phyloP scores from a whole-genome alignment of 2,797 vertebrate genomes.

The Anabacerthia variegaticeps region DNA sequence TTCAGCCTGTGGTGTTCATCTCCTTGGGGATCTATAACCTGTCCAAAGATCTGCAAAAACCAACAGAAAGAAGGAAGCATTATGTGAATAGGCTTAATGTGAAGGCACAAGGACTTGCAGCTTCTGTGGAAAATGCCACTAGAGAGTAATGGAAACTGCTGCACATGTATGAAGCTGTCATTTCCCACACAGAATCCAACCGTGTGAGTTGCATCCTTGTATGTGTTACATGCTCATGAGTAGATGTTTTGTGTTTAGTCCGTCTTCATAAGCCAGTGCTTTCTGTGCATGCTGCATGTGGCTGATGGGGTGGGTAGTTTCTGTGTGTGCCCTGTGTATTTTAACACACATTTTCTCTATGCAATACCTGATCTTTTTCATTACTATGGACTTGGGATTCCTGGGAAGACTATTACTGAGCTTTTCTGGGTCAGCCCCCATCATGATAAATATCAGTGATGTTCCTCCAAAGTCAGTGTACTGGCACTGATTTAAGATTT shows the following conservation, averaged over 20 bases:
- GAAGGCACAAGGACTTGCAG: not conserved
- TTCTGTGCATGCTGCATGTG: not conserved
- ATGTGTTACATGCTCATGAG: fast-evolving
- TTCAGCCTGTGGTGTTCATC: not conserved
- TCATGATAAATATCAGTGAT: not conserved
- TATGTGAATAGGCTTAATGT: not conserved
- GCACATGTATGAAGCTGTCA: fast-evolving
- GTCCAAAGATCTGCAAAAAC: not conserved
- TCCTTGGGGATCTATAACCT: not conserved
- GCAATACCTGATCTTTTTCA: not conserved
- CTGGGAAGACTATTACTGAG: not conserved
- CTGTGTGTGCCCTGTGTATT: fast-evolving
- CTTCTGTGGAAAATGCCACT: not conserved
- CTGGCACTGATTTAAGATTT: not conserved
- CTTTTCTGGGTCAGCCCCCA: not conserved
- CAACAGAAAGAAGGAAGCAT: not conserved
- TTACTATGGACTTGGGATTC: not conserved
- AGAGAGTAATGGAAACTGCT: not conserved
- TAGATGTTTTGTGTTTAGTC: not conserved
- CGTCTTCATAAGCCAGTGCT: not conserved
- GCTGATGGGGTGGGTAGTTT: not conserved
- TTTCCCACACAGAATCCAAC: fast-evolving
- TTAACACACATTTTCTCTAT: not conserved
- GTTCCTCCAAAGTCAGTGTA: not conserved
- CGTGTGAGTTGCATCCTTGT: not conserved